Base-by-base conservation (phyloP, 2,797 vertebrate genomes). In the Schizopygopsis pylzovi region DNA sequence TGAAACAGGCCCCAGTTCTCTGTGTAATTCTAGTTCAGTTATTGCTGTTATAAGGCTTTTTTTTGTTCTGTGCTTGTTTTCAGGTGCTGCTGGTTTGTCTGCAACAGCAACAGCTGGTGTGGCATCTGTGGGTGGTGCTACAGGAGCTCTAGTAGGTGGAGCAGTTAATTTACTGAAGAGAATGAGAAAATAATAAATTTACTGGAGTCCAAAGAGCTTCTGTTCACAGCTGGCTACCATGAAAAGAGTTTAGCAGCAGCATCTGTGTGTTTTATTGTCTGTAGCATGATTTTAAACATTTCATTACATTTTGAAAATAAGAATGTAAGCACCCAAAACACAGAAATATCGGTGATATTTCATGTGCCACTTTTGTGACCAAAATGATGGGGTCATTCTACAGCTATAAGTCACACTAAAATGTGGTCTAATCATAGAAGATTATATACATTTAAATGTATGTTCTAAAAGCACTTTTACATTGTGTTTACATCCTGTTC, bases 51-150 rank as follows among this genome's bases (percentile, higher is more conserved):
- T 59, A 7, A 43, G 41, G 8, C 41, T 43, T 45, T 45, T 45
- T 41, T 45, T 10, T n/a, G 10, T 70, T 37, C 9, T 39, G 75
- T 45, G 3, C 37, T 41, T 45, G 1, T 59, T 63, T 59, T 59
- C 33, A 88, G 87, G 84, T 16, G 87, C 87, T 22, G 87, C 81
- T 25, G 90, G 88, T 4, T 45, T 90, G 6, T 82, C 88, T 4
- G 47, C 77, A 63, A 45, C 28, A 10, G 81, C 73, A 16, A 85
- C 85, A 8, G 81, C 77, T 11, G 73, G 45, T 18, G 61, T 85
- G 41, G 85, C 80, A 12, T 82, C 80, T 49, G 41, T 78, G 7
- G 86, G 87, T 28, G 88, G 85, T 0, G 61, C 77, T n/a, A 15
- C 81, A 0, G 88, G 87, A 5, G 87, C 61, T 16, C 45, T 47